Percentiles rank a stretch among this genome's conserved stretches.
phyloP scores from a whole-genome alignment of 2,888 invertebrate species.

The Melieria crassipennis region DNA sequence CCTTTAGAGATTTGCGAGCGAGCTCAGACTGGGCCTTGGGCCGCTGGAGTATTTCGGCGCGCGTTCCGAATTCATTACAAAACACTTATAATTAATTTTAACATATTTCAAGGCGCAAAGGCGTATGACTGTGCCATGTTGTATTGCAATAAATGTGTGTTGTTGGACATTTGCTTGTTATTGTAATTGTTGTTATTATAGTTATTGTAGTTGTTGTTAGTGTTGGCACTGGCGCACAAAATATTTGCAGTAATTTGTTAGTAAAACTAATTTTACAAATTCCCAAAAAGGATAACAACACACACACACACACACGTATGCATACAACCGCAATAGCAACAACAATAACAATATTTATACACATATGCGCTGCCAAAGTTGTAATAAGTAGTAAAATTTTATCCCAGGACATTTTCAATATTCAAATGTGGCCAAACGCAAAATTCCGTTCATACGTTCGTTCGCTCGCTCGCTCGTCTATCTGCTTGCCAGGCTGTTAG shows the following conservation, averaged over 20 bases:
- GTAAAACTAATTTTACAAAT: slow-evolving; percentile 31
- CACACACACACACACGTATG: no score
- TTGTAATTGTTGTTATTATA: slow-evolving; percentile 29
- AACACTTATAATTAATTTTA: slow-evolving; percentile 41
- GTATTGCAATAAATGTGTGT: neutral
- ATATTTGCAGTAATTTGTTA: slow-evolving; percentile 35
- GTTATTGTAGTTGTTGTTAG: slow-evolving; percentile 15
- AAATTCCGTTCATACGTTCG: neutral
- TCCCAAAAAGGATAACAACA: slow-evolving; percentile 34
- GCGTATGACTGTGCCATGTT: slow-evolving; percentile 11
- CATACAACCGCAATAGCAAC: slow-evolving; percentile 8
- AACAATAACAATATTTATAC: neutral
- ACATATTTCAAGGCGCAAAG: slow-evolving; percentile 39
- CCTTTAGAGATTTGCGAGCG: slow-evolving; percentile 29
- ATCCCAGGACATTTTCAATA: slow-evolving; percentile 29
- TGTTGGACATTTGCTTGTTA: slow-evolving; percentile 17
- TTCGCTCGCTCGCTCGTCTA: no score
- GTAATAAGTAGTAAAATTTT: slow-evolving; percentile 34
- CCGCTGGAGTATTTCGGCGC: neutral
- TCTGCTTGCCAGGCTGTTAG: no score
- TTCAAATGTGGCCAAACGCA: slow-evolving; percentile 13
- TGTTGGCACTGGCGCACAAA: slow-evolving; percentile 12
- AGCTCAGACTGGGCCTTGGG: neutral
- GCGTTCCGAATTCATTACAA: slow-evolving; percentile 29
- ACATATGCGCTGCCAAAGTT: neutral